A percentile compares a stretch with the other conserved stretches of the same genome.
These are phyloP conservation scores for Polyommatus icarus DNA, from an alignment of 2,888 invertebrate species.

Conservation along the genomic window DNA sequence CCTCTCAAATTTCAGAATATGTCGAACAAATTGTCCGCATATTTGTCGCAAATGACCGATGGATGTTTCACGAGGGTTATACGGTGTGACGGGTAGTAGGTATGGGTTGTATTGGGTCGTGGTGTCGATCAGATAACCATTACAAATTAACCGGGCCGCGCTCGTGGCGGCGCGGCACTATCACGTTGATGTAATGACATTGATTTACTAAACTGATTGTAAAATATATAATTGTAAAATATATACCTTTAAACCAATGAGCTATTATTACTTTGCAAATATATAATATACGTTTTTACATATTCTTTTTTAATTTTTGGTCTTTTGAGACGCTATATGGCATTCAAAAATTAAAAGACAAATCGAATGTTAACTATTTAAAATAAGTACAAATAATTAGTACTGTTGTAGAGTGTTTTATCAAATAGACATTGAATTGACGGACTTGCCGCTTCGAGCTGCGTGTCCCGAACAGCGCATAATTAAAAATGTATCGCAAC, in stretches of 20 bases:
- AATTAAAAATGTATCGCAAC: no score
- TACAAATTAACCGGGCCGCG: constrained; percentile 66
- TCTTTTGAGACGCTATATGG: no score
- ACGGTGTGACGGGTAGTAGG: background rate
- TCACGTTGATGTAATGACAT: constrained; percentile 59
- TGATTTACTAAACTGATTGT: constrained; percentile 58
- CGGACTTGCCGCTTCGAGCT: no score
- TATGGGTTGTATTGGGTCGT: constrained; percentile 30
- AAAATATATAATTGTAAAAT: constrained; percentile 46
- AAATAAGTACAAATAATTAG: no score
- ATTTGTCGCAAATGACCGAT: constrained; percentile 8
- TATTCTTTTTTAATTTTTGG: no score
- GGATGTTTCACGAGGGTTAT: background rate
- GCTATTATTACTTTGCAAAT: no score
- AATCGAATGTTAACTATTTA: no score
- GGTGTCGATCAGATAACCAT: constrained; percentile 58
- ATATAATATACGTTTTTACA: no score
- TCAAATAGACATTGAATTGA: no score
- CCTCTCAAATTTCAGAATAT: background rate
- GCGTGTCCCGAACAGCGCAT: no score
- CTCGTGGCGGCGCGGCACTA: constrained; percentile 45
- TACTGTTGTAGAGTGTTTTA: no score
- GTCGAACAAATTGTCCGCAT: background rate
- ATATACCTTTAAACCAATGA: constrained; percentile 35
- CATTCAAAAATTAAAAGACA: no score